Evolutionary conservation across 2,113 vertebrate genomes (phyloP).

Genomic region (Sturnus vulgaris): DNA sequence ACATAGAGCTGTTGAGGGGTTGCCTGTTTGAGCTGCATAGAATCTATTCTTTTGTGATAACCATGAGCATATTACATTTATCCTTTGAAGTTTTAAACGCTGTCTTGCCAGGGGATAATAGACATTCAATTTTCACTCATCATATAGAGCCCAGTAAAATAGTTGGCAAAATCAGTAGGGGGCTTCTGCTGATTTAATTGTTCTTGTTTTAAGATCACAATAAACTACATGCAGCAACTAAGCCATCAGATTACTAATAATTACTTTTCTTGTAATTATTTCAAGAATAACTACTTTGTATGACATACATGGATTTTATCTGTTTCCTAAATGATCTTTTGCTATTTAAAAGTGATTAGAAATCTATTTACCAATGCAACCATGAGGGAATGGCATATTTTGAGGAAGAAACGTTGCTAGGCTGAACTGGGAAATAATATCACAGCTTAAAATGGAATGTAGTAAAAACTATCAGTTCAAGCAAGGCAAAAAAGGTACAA

Average conservation of each 20-base stretch:
- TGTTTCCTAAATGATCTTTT: not conserved
- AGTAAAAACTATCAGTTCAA: not conserved
- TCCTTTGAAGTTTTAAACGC: not conserved
- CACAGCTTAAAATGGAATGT: not conserved
- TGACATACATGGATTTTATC: not conserved
- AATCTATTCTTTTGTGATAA: not conserved
- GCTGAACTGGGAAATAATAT: not conserved
- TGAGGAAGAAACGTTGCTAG: not conserved
- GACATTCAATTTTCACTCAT: not conserved
- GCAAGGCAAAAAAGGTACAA: not conserved
- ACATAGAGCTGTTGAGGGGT: not conserved
- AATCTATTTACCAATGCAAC: not conserved
- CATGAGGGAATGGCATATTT: not conserved
- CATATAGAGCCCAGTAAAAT: not conserved
- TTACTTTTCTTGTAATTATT: not conserved
- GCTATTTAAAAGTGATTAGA: not conserved
- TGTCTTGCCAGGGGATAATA: not conserved
- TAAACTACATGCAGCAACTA: not conserved
- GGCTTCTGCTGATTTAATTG: not conserved
- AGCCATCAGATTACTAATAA: not conserved
- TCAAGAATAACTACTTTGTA: not conserved
- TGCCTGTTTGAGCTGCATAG: not conserved
- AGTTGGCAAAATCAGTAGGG: not conserved
- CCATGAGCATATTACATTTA: not conserved
- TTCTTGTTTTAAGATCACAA: not conserved